Base-by-base conservation (phyloP, 2,888 invertebrate genomes). In the Dioctria linearis region DNA sequence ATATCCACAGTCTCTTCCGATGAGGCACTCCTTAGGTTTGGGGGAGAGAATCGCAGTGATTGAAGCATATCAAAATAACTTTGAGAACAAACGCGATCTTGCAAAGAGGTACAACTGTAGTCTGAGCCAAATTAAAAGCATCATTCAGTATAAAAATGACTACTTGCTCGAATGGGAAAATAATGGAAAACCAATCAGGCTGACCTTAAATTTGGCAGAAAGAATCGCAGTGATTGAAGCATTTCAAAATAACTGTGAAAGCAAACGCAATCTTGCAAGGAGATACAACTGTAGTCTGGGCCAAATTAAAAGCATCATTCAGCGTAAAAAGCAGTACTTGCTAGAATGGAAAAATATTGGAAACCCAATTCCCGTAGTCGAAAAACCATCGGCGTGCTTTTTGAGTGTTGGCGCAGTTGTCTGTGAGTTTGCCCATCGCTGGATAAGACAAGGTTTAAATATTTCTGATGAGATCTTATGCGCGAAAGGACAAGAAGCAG, bases 261-360 rank as follows among this genome's bases (percentile, higher is more conserved):
- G 54, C 54, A 54, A 11, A n/a, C 54, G 54, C 11, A 11, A 11
- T n/a, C 13, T 73, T 5, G 71, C 71, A 2, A 9, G 39, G 57
- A 46, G 37, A 13, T 73, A 54, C n/a, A 54, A 54, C 5, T 73
- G 71, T 13, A 57, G 71, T 13, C 40, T 40, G 40, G 37, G 39
- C 3, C 54, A 73, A 9, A 51, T 73, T n/a, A 51, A 40, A 57
- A 54, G 37, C n/a, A 54, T 57, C 13, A 40, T 73, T 9, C 39
- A 40, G 3, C 51, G 40, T 9, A 73, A 73, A 40, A 2, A 73
- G 13, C 54, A 73, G 6, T 73, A 73, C 57, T 13, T 73, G 71
- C 5, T 39, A 0, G 71, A 51, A 8, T 73, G 71, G 71, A 57
- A 73, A 3, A 73, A 57, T 6, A 51, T 54, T 37, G 57, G 13